phyloP scores from a whole-genome alignment of 2,113 vertebrate genomes.

The Trachemys scripta region DNA sequence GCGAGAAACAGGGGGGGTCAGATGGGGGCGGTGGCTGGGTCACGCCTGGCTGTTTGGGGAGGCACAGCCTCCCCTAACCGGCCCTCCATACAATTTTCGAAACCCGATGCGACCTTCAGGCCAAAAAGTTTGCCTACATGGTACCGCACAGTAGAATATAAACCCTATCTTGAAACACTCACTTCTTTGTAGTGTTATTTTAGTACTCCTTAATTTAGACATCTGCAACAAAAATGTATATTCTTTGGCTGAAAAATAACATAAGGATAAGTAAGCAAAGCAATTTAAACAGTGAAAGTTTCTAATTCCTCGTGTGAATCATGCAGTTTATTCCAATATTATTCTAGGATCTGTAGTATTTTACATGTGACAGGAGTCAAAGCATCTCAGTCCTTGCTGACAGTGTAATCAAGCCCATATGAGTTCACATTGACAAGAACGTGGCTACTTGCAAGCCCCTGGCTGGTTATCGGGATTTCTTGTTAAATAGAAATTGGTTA shows the following conservation, averaged over 20 bases:
- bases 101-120: too few species aligned
- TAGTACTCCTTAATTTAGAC: neutral
- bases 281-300: neutral
- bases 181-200: neutral
- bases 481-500: neutral
- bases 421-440: neutral
- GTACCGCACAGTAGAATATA: neutral
- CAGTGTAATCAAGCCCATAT: neutral
- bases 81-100: too few species aligned
- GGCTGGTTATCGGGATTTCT: neutral
- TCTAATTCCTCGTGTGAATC: neutral
- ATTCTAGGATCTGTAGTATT: neutral
- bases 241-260: neutral
- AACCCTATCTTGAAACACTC: neutral
- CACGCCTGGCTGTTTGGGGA: too few species aligned
- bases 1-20: too few species aligned
- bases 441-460: neutral
- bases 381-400: neutral
- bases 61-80: too few species aligned
- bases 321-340: neutral
- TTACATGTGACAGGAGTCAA: neutral
- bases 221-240: neutral
- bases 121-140: neutral
- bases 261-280: neutral
- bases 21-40: too few species aligned